phyloP scores from a whole-genome alignment of 30 jellyfish, hydroid and myxozoan species.

The Haliclystus octoradiatus region DNA sequence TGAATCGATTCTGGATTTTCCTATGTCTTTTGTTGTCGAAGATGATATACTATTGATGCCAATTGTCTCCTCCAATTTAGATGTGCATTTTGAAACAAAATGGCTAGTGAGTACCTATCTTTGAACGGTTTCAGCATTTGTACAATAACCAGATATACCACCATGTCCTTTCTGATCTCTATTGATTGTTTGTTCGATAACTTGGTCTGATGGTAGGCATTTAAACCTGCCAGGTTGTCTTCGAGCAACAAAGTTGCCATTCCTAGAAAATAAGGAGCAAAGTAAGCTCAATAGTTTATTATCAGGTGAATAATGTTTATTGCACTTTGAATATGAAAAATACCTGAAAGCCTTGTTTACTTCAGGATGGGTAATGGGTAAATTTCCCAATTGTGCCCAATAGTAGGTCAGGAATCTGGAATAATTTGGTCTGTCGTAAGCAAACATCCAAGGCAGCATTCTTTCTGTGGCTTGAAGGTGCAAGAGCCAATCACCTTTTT shows the following conservation, averaged over 20 bases:
- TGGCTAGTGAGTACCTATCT: slow-evolving; percentile 58
- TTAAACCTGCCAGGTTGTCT: slow-evolving; percentile 5
- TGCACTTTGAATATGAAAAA: not conserved
- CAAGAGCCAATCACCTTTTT: slow-evolving; percentile 19
- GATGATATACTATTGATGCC: slow-evolving; percentile 3
- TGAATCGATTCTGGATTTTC: slow-evolving; percentile 15
- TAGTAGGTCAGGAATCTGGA: slow-evolving; percentile 21
- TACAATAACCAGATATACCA: slow-evolving; percentile 31
- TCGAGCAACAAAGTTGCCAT: slow-evolving; percentile 12
- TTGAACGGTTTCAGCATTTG: slow-evolving; percentile 39
- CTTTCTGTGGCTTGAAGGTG: slow-evolving; percentile 12
- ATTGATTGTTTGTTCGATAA: slow-evolving; percentile 34
- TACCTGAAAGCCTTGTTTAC: slow-evolving; percentile 3
- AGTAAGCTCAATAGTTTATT: too few relatives aligned
- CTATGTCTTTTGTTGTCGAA: slow-evolving; percentile 18
- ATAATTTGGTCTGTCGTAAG: slow-evolving; percentile 26
- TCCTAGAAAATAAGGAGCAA: slow-evolving; percentile 5
- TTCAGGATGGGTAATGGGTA: slow-evolving; percentile 19
- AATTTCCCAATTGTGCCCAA: slow-evolving; percentile 20
- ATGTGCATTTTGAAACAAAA: slow-evolving; percentile 11
- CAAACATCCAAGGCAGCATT: slow-evolving; percentile 29
- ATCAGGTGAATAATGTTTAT: too few relatives aligned
- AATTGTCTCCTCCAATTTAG: slow-evolving; percentile 6
- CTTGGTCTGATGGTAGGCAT: slow-evolving; percentile 29
- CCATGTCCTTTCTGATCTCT: slow-evolving; percentile 43